phyloP scores from a whole-genome alignment of 2,888 invertebrate species.

The Rutpela maculata region DNA sequence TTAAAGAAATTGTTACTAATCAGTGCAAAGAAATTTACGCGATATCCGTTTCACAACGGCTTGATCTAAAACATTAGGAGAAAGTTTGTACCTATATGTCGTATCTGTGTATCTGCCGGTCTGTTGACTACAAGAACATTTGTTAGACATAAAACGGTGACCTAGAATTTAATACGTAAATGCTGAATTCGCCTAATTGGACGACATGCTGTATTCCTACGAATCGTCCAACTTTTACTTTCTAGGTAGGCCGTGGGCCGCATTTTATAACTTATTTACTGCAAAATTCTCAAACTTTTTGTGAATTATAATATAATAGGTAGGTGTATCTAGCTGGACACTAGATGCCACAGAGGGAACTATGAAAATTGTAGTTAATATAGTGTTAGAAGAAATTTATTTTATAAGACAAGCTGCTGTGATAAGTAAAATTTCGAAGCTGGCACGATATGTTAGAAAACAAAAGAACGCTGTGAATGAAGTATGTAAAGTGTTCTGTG shows the following conservation, averaged over 20 bases:
- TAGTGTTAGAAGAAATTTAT: too few species aligned
- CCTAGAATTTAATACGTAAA: background rate
- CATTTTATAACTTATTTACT: background rate
- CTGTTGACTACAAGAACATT: background rate
- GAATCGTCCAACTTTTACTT: background rate
- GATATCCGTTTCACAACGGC: background rate
- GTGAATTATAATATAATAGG: too few species aligned
- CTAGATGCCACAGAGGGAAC: too few species aligned
- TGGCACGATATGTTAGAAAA: too few species aligned
- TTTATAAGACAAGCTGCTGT: too few species aligned
- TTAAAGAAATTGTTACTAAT: constrained; percentile 2
- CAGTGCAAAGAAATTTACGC: constrained; percentile 3
- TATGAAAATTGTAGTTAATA: too few species aligned
- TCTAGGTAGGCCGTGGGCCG: background rate
- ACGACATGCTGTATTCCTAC: background rate
- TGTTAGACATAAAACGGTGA: background rate
- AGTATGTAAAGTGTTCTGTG: too few species aligned
- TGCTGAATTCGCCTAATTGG: background rate
- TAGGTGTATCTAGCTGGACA: too few species aligned
- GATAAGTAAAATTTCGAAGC: too few species aligned
- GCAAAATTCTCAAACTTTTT: background rate
- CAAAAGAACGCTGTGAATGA: too few species aligned
- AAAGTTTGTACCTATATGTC: background rate
- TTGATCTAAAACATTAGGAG: constrained; percentile 1
- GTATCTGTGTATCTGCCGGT: background rate